Conservation (phyloP, 2,888 invertebrate genomes). For the Limnephilus lunatus region DNA sequence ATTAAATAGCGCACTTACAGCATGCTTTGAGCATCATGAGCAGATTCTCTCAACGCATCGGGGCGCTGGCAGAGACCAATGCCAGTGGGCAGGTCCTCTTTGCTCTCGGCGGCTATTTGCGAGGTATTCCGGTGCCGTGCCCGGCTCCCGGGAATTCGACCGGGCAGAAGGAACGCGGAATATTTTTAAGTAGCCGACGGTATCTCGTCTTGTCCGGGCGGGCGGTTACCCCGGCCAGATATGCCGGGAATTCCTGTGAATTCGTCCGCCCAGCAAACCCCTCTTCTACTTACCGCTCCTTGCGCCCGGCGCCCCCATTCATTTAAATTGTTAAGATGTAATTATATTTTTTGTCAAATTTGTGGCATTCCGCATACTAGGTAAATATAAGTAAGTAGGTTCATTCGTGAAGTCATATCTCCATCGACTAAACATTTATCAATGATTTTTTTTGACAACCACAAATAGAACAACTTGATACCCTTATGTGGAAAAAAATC, state of each 20-base stretch:
- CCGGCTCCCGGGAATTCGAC: neutral
- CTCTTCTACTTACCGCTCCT: neutral
- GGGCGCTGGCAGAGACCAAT: neutral
- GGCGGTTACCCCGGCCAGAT: conserved; percentile 53
- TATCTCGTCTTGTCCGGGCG: conserved; percentile 40
- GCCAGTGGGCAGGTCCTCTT: neutral
- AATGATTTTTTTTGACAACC: too few relatives aligned
- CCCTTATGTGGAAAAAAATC: too few relatives aligned
- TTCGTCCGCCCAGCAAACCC: conserved; percentile 4
- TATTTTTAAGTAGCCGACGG: conserved; percentile 46
- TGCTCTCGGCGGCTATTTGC: neutral
- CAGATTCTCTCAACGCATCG: neutral
- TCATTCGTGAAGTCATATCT: neutral
- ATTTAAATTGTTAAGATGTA: conserved; percentile 37
- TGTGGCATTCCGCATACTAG: neutral
- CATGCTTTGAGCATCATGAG: neutral
- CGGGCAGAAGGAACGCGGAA: conserved; percentile 46
- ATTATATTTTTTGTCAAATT: neutral
- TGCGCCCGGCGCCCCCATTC: neutral
- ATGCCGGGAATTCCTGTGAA: conserved; percentile 52
- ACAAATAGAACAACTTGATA: neutral
- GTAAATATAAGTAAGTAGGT: too few relatives aligned
- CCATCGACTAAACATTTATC: neutral
- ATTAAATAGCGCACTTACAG: neutral
- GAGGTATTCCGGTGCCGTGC: conserved; percentile 16